These are phyloP conservation scores for Oreochromis grahami DNA, from an alignment of 2,797 vertebrate genomes.

Conservation along the genomic window DNA sequence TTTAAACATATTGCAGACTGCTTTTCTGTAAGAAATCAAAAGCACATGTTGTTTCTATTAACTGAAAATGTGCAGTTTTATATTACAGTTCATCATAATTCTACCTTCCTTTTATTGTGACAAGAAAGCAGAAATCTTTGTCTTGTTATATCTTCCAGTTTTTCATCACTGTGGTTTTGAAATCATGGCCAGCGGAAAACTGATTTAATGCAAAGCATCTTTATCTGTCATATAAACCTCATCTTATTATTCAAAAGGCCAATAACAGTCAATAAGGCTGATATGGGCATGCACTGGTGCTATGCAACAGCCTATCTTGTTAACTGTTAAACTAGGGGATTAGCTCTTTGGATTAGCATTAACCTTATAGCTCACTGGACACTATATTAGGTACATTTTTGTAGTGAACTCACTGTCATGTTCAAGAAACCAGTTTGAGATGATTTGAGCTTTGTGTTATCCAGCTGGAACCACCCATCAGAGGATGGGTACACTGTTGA, in stretches of 20 bases:
- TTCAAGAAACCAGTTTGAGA: background rate
- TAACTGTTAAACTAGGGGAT: background rate
- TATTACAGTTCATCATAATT: background rate
- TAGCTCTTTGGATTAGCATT: background rate
- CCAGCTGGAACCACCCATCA: background rate
- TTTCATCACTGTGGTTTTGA: background rate
- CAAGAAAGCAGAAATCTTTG: background rate
- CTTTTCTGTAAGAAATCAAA: background rate
- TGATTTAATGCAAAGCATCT: background rate
- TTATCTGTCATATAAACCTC: background rate
- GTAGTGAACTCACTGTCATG: background rate
- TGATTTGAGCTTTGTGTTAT: too few relatives aligned
- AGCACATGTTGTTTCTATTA: background rate
- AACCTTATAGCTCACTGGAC: background rate
- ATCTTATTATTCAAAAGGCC: background rate
- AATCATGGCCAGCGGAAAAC: background rate
- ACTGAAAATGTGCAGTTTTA: background rate
- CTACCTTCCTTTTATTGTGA: background rate
- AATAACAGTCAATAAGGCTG: background rate
- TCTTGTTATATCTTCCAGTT: background rate
- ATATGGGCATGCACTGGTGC: accelerated
- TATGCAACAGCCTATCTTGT: background rate
- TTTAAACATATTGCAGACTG: background rate
- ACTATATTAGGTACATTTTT: background rate
- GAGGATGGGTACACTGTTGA: background rate